Conservation (phyloP, 2,113 vertebrate species). For the Paralichthys olivaceus region DNA sequence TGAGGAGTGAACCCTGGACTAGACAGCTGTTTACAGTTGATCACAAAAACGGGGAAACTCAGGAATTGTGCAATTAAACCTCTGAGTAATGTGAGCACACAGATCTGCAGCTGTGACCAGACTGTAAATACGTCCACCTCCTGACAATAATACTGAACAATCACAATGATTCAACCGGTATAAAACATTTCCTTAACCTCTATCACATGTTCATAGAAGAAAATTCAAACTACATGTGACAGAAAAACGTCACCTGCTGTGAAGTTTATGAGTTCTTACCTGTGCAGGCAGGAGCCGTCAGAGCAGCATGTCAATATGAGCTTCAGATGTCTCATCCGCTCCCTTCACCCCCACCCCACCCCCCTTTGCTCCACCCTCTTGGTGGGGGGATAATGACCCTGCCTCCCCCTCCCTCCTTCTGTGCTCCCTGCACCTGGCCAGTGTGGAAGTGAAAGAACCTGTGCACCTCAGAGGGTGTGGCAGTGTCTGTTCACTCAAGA, state of each 20-base stretch:
- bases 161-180: too few species aligned
- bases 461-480: conserved; percentile 63
- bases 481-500: conserved; percentile 54
- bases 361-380: conserved; percentile 64
- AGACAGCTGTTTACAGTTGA: conserved; percentile 5
- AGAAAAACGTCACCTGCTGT: background rate
- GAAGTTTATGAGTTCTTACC: conserved; percentile 65
- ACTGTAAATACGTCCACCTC: conserved; percentile 6
- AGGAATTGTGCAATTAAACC: background rate
- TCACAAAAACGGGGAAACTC: conserved; percentile 3
- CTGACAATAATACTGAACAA: background rate
- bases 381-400: conserved; percentile 51
- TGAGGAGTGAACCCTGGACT: conserved; percentile 61
- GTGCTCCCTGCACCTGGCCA: conserved; percentile 70
- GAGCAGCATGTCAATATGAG: conserved; percentile 62
- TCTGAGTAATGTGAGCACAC: background rate
- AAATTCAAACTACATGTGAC: background rate
- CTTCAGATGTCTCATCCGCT: conserved; percentile 57
- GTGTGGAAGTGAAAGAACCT: conserved; percentile 49
- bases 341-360: conserved; percentile 50
- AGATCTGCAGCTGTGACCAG: background rate
- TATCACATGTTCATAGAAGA: background rate
- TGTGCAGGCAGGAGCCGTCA: conserved; percentile 59
- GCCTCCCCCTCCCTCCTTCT: conserved; percentile 17
- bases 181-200: background rate